Evolutionary conservation across 2,797 vertebrate species (phyloP).

Genomic region (Sebastes hopkinsi): DNA sequence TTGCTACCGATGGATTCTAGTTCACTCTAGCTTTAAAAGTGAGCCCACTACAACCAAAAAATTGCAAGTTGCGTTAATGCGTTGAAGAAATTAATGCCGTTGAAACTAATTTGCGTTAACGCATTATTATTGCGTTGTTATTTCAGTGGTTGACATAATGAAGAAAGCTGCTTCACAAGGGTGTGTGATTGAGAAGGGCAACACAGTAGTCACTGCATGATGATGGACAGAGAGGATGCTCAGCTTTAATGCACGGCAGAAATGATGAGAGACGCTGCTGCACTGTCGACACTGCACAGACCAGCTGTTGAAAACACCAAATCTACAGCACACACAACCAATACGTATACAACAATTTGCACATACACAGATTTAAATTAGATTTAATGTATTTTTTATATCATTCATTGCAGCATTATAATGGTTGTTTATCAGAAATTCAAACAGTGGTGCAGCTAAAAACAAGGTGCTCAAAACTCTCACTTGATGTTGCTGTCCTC

Average conservation of each 20-base stretch:
- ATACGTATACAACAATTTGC: background rate
- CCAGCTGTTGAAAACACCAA: background rate
- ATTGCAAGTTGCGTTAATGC: too few species aligned
- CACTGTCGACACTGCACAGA: background rate
- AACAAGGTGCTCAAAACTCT: background rate
- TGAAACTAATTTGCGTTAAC: too few species aligned
- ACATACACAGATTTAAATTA: background rate
- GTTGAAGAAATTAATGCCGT: too few species aligned
- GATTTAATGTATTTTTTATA: background rate
- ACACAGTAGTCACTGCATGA: background rate
- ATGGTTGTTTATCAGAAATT: background rate
- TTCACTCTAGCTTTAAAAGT: too few species aligned
- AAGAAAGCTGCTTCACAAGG: background rate
- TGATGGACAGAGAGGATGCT: background rate
- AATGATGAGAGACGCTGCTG: background rate
- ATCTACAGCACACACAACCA: background rate
- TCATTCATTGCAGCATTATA: background rate
- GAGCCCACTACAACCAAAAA: too few species aligned
- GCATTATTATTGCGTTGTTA: background rate
- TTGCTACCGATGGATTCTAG: too few species aligned
- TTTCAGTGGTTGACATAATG: background rate
- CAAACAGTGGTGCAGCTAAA: background rate
- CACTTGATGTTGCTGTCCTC: background rate
- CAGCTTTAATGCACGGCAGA: background rate
- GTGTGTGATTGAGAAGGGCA: background rate